A percentile compares a stretch with the other conserved stretches of the same genome.
Conservation (phyloP, 2,888 invertebrate species). For the Mellilla xanthometata region DNA sequence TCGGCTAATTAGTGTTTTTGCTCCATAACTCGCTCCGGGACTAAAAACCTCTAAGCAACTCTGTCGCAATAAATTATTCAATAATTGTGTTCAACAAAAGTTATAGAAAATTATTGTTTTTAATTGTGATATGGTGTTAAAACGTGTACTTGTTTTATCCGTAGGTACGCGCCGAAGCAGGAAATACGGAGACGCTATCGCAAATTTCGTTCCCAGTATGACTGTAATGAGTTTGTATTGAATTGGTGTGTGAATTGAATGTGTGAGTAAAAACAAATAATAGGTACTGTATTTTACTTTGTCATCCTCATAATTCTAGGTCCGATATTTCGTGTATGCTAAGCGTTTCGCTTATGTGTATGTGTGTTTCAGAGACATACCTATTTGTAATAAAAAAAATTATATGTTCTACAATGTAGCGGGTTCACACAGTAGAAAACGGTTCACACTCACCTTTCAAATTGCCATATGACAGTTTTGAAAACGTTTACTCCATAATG, state of each 20-base stretch:
- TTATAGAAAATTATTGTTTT: not conserved
- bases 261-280: not conserved
- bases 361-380: too few relatives aligned
- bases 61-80: not conserved
- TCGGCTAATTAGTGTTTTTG: slow-evolving; percentile 56
- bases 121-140: slow-evolving; percentile 4
- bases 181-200: slow-evolving; percentile 59
- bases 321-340: too few relatives aligned
- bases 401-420: too few relatives aligned
- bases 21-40: slow-evolving; percentile 32
- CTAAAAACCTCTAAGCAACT: not conserved
- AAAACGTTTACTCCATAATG: too few relatives aligned
- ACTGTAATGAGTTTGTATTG: slow-evolving; percentile 24
- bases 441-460: too few relatives aligned
- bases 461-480: too few relatives aligned
- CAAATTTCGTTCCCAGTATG: slow-evolving; percentile 51
- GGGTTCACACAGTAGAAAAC: too few relatives aligned
- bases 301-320: too few relatives aligned
- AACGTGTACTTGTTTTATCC: slow-evolving; percentile 24
- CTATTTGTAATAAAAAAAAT: too few relatives aligned
- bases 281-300: too few relatives aligned
- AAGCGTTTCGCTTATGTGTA: too few relatives aligned
- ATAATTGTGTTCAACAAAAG: not conserved
- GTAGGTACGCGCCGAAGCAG: slow-evolving; percentile 44
- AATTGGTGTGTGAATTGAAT: slow-evolving; percentile 19